Evolutionary conservation across 2,113 vertebrate genomes (phyloP).

Genomic region (Castor canadensis): DNA sequence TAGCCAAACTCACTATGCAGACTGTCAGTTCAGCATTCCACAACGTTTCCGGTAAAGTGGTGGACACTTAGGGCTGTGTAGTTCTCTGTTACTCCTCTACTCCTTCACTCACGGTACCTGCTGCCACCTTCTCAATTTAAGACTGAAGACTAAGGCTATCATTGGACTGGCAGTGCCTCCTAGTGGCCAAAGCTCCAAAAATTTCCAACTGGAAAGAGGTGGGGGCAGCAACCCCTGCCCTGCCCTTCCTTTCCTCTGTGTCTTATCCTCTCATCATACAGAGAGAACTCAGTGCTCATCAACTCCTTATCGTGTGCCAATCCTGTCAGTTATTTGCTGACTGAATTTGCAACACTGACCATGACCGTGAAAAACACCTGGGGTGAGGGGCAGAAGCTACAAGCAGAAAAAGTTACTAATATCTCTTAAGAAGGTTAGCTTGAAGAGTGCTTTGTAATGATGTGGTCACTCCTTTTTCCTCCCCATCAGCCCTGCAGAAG

Average conservation of each 20-base stretch:
- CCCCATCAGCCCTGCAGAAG: not conserved
- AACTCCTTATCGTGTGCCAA: not conserved
- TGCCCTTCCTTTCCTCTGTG: not conserved
- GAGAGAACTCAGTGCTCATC: not conserved
- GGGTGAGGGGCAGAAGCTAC: not conserved
- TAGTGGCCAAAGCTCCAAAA: slow-evolving; percentile 26
- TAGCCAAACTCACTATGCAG: not conserved
- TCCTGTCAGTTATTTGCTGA: not conserved
- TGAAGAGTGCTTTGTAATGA: slow-evolving; percentile 55
- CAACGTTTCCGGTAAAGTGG: too few species aligned
- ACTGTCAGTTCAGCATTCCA: not conserved
- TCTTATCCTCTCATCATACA: not conserved
- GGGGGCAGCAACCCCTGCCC: not conserved
- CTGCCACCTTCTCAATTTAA: not conserved
- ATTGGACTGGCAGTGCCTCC: slow-evolving; percentile 61
- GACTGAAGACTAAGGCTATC: not conserved
- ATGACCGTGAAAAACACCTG: not conserved
- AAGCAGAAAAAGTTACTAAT: not conserved
- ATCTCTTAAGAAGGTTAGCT: not conserved
- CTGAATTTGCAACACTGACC: not conserved
- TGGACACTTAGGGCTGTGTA: not conserved
- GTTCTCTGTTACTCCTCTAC: not conserved
- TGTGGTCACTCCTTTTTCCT: not conserved
- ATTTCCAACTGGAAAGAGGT: not conserved
- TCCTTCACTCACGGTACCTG: not conserved